Base-by-base conservation (phyloP, 2,888 invertebrate genomes). In the Ophion ventricosus region DNA sequence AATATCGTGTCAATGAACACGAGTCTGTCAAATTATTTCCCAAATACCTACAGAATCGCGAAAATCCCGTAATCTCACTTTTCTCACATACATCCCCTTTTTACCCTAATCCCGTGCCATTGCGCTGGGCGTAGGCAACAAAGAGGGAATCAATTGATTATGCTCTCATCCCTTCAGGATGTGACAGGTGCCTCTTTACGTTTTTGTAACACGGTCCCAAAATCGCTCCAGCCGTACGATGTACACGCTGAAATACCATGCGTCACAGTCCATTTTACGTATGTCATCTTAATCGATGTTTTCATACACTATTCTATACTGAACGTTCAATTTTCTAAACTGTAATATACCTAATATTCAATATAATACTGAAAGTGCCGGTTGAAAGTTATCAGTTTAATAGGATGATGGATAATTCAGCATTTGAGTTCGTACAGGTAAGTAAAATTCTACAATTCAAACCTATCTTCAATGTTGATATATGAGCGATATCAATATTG, bases 381-480 rank as follows among this genome's bases (percentile, higher is more conserved):
- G 57, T 57, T 57, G 11, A 57, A 20, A 20, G 57, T 57, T 7
- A n/a, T 20, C 23, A 57, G 20, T 20, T 57, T 0, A 57, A 57
- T 57, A 57, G 57, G 20, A 57, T 57, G 20, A 57, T 57, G 20
- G 57, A 1, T n/a, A 57, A 57, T n/a, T 57, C 11, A 20, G n/a
- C 57, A 57, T 57, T 57, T 57, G 10, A 57, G 57, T 57, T 57
- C 20, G 57, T 57, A 7, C 57, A 57, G 57, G 57, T 57, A 57
- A 57, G 57, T 20, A 20, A 20, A 57, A 57, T 57, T 57, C n/a
- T 20, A 20, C 57, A 20, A 57, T 57, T 54, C 43, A 43, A 43
- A 43, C 43, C 43, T 43, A 43, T 4, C 11, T 43, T 1, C 43
- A 43, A 43, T 43, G 14, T 43, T 43, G 5, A 43, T 43, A 43